Evolutionary conservation across 2,888 invertebrate species (phyloP).

Genomic region (Asteroscopus sphinx): DNA sequence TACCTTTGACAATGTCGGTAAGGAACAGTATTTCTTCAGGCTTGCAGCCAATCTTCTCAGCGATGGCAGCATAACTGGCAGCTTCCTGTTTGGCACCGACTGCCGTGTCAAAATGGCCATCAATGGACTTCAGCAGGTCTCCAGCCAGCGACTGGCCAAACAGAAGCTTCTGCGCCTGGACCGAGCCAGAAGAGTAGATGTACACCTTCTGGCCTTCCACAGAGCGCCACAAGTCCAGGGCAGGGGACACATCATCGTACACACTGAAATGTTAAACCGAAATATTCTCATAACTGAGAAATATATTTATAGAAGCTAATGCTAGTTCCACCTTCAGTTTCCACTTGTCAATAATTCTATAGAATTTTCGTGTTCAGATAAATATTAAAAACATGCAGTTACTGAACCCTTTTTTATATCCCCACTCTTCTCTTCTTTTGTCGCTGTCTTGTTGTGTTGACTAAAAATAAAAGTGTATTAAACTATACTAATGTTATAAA

Average conservation of each 20-base stretch:
- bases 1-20: conserved; percentile 95
- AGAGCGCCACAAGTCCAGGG: conserved; percentile 93
- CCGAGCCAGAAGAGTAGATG: conserved; percentile 97
- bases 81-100: conserved; percentile 95
- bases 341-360: no score
- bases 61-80: conserved; percentile 94
- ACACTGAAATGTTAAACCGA: conserved; percentile 90
- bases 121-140: conserved; percentile 92
- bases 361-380: no score
- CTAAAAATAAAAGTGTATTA: no score
- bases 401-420: no score
- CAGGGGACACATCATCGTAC: conserved; percentile 95
- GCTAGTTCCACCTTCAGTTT: no score
- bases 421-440: no score
- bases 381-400: no score
- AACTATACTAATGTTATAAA: no score
- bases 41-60: conserved; percentile 91
- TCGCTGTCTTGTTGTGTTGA: no score
- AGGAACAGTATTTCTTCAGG: conserved; percentile 94
- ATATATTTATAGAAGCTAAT: no score
- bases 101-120: conserved; percentile 96
- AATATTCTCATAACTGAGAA: conserved; percentile 5
- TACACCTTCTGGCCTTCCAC: conserved; percentile 92
- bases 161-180: conserved; percentile 96
- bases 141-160: conserved; percentile 94